Conservation (phyloP, 2,797 vertebrate genomes). For the Scomberomorus guttatus region DNA sequence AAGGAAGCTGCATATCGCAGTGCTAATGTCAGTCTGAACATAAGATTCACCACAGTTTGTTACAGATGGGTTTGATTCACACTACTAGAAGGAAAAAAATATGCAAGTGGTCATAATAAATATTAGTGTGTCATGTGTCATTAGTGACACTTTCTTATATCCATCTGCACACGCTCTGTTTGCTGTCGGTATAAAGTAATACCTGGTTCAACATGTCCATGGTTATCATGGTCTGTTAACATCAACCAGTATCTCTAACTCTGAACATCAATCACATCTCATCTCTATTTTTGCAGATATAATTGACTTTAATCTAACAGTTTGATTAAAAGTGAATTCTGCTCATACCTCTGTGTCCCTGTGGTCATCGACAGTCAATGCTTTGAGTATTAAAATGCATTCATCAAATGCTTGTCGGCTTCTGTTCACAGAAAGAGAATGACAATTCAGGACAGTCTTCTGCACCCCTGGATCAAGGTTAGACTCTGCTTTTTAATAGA, state of each 20-base stretch:
- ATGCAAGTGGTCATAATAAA: neutral
- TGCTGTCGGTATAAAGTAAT: neutral
- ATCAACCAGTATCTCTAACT: neutral
- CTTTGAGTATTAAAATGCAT: neutral
- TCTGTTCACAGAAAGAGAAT: conserved; percentile 92
- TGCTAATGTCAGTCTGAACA: too few species aligned
- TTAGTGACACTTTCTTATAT: neutral
- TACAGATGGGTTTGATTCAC: neutral
- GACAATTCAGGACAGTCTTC: conserved; percentile 96
- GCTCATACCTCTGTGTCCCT: neutral
- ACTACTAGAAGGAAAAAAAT: neutral
- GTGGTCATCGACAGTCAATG: neutral
- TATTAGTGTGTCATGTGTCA: neutral
- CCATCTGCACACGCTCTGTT: conserved; percentile 3
- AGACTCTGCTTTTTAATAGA: conserved; percentile 34
- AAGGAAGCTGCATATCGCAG: neutral
- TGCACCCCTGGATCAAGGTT: conserved; percentile 99
- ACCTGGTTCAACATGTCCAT: neutral
- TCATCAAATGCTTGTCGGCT: neutral
- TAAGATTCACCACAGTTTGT: neutral
- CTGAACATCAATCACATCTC: neutral
- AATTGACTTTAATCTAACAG: neutral
- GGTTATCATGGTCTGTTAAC: neutral
- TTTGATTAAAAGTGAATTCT: neutral
- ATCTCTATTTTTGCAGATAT: neutral